These are phyloP conservation scores for Myotis pilosus DNA, from an alignment of 2,797 vertebrate genomes.

Conservation along the genomic window DNA sequence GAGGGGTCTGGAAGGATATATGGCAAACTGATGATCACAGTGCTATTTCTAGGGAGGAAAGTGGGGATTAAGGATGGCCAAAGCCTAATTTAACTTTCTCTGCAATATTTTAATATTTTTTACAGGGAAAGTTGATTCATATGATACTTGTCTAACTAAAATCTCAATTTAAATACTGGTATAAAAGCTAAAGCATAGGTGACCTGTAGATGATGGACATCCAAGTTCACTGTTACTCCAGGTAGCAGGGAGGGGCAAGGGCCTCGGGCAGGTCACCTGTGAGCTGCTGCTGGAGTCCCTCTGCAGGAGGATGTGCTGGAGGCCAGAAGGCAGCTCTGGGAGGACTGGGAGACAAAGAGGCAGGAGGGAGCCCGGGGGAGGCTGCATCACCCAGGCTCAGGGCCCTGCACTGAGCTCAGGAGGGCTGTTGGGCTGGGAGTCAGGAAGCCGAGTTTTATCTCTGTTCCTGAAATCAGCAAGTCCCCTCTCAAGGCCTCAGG, in stretches of 20 bases:
- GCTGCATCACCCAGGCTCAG: not conserved
- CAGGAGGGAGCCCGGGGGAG: not conserved
- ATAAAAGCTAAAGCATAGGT: not conserved
- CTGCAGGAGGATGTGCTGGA: slow-evolving; percentile 91
- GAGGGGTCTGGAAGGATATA: not conserved
- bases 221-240: not conserved
- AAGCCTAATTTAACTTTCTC: not conserved
- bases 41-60: not conserved
- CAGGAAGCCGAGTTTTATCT: fast-evolving
- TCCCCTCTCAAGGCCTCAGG: not conserved
- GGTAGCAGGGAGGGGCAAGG: fast-evolving
- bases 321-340: slow-evolving; percentile 92
- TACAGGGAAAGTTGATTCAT: not conserved
- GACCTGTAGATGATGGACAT: not conserved
- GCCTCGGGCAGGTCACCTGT: slow-evolving; percentile 86
- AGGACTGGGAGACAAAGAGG: slow-evolving; percentile 84
- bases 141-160: not conserved
- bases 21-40: not conserved
- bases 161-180: not conserved
- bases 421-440: not conserved
- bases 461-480: not conserved
- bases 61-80: not conserved
- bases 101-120: not conserved
- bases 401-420: not conserved
- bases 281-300: slow-evolving; percentile 97